Evolutionary conservation across 2,888 invertebrate species (phyloP).

Genomic region (Diadegma fenestrale): DNA sequence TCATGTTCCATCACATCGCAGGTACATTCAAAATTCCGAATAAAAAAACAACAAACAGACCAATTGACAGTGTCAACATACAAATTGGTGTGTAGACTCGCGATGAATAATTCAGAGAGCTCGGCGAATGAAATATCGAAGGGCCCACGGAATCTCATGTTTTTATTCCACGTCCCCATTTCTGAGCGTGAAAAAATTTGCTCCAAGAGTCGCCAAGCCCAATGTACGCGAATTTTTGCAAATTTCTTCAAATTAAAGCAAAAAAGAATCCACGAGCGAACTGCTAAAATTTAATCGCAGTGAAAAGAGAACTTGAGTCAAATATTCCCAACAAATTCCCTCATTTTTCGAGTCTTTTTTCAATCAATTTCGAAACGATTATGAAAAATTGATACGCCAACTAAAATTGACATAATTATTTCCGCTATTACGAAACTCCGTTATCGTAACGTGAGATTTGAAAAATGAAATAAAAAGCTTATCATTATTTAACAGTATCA

Average conservation of each 20-base stretch:
- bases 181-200: neutral
- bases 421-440: neutral
- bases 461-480: neutral
- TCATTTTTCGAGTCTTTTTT: neutral
- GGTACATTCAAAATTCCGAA: slow-evolving; percentile 85
- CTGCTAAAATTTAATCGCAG: neutral
- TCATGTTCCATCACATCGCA: slow-evolving; percentile 91
- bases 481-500: neutral
- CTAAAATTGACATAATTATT: neutral
- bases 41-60: neutral
- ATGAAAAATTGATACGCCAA: neutral
- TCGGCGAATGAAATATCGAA: neutral
- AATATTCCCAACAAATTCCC: neutral
- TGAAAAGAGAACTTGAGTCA: neutral
- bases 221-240: neutral
- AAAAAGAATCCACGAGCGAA: neutral
- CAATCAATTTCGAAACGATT: neutral
- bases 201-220: neutral
- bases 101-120: slow-evolving; percentile 7
- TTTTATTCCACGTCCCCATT: neutral
- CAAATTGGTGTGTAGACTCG: slow-evolving; percentile 1
- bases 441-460: neutral
- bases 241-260: neutral
- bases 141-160: neutral
- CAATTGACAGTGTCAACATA: neutral